phyloP scores from a whole-genome alignment of 2,797 vertebrate genomes.

The Coilia nasus region DNA sequence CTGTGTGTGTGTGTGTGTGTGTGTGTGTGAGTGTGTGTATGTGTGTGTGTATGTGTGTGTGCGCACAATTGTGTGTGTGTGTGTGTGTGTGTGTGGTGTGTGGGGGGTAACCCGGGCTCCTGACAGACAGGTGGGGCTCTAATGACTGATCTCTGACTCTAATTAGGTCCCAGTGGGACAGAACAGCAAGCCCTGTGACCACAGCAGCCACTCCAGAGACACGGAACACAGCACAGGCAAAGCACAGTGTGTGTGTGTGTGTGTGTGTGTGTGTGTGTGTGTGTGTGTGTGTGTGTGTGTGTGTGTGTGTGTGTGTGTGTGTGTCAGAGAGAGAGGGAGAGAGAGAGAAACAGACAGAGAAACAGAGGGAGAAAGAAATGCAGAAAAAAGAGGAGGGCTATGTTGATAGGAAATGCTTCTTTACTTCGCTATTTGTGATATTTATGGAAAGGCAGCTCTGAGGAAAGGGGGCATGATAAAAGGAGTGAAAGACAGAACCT shows the following conservation, averaged over 20 bases:
- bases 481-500: neutral
- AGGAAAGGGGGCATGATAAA: neutral
- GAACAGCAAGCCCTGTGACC: neutral
- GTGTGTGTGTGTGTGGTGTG: neutral
- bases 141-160: conserved; percentile 49
- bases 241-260: too few species aligned
- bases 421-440: conserved; percentile 11
- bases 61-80: neutral
- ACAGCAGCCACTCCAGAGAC: too few species aligned
- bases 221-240: too few species aligned
- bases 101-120: neutral
- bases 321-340: neutral
- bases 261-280: too few species aligned
- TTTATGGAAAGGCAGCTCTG: neutral
- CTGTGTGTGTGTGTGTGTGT: neutral
- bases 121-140: conserved; percentile 48
- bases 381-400: neutral
- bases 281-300: too few species aligned
- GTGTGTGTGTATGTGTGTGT: neutral
- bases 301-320: too few species aligned
- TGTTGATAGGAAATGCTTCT: neutral
- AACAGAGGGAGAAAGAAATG: neutral
- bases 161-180: conserved; percentile 53
- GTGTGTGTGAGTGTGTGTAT: neutral
- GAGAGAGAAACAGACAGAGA: neutral